Conservation (phyloP, 2,797 vertebrate species). For the Clamator glandarius region DNA sequence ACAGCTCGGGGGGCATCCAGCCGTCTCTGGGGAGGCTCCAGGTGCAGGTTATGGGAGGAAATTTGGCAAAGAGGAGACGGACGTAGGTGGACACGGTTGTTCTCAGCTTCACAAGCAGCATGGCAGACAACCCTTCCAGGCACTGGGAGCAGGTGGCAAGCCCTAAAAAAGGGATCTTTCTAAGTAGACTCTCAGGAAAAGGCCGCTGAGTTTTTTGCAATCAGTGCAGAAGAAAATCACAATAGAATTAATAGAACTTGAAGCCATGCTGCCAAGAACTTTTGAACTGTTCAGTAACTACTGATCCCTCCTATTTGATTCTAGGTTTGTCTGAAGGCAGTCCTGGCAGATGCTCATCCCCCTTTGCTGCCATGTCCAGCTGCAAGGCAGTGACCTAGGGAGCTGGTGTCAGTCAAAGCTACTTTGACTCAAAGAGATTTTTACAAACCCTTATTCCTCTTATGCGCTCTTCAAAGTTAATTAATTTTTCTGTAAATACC, state of each 20-base stretch:
- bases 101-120: rapidly evolving
- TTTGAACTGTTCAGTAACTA: background rate
- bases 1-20: rapidly evolving
- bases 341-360: background rate
- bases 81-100: background rate
- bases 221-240: background rate
- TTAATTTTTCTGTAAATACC: background rate
- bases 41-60: background rate
- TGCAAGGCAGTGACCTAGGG: background rate
- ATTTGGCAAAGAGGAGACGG: background rate
- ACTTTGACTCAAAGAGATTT: background rate
- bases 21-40: background rate
- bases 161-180: background rate
- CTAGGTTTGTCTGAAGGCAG: background rate
- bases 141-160: rapidly evolving
- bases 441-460: rapidly evolving
- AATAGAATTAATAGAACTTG: background rate
- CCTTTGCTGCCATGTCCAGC: rapidly evolving
- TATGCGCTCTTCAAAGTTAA: rapidly evolving
- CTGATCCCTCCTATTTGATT: background rate
- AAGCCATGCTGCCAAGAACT: background rate
- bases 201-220: background rate
- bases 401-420: background rate
- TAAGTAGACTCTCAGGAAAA: background rate
- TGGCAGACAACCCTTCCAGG: rapidly evolving